These are phyloP conservation scores for Pipistrellus nathusii DNA, from an alignment of 2,797 vertebrate genomes.

Conservation along the genomic window DNA sequence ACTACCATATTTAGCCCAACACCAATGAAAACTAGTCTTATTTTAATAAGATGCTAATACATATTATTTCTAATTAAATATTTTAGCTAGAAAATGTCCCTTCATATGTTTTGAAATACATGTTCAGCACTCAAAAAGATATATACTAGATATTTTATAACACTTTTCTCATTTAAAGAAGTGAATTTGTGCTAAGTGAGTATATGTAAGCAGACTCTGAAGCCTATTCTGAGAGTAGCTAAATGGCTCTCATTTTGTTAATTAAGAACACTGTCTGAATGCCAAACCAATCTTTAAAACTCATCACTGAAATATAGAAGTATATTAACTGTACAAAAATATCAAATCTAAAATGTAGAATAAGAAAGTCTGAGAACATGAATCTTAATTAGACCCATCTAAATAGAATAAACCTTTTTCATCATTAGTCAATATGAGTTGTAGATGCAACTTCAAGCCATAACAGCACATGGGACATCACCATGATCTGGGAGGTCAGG, in stretches of 20 bases:
- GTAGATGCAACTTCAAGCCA: neutral
- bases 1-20: neutral
- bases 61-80: constrained; percentile 36
- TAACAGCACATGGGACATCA: neutral
- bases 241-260: constrained; percentile 42
- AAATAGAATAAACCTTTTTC: neutral
- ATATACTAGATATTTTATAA: constrained; percentile 16
- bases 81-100: constrained; percentile 19
- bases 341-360: constrained; percentile 2
- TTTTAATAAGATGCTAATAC: neutral
- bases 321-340: constrained; percentile 39
- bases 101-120: neutral
- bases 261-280: constrained; percentile 53
- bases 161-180: constrained; percentile 15
- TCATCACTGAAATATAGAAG: constrained; percentile 11
- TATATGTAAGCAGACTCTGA: constrained; percentile 13
- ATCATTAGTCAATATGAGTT: neutral
- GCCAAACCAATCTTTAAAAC: constrained; percentile 40
- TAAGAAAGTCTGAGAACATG: neutral
- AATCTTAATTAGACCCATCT: neutral
- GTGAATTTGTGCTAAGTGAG: constrained; percentile 26
- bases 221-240: constrained; percentile 8
- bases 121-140: neutral
- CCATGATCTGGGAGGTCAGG: neutral
- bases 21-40: neutral